Base-by-base conservation (phyloP, 2,797 vertebrate species). In the Staurois parvus region DNA sequence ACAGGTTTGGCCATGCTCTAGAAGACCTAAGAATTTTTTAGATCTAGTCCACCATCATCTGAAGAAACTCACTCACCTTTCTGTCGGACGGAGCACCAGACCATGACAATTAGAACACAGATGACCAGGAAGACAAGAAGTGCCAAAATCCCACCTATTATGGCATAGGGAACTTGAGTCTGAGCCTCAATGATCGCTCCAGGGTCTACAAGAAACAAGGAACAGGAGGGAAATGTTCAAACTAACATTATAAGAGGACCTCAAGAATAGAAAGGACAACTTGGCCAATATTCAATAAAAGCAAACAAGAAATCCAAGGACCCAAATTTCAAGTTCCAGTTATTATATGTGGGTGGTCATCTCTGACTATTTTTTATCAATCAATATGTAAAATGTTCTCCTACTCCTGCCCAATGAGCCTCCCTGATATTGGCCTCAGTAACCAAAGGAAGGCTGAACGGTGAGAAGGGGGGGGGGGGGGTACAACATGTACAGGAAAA, bases 21-120 rank as follows among this genome's bases (percentile, higher is more conserved):
- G 6, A 56, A 21, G 5, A 7, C 21, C 48, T 52, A 52, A 5
- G 2, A 56, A 56, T 24, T 56, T 6, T 6, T 19, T 56, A 56
- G 2, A 32, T 24, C 6, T 24, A 24, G 19, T 59, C 52, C 19
- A 24, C 9, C 52, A 24, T 59, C 3, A 52, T 52, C 48, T 26
- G 3, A 24, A 64, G 24, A n/a, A 26, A 64, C 12, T 13, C n/a
- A 42, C 91, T 95, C 91, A 97, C 97, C 96, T 96, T 97, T 97
- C 93, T 97, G 97, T 86, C 96, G 94, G 73, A 98, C 96, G 0
- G 97, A 97, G 93, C 96, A 97, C 96, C 97, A 98, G 89, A 98
- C 96, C 94, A 96, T 97, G 91, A 96, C 92, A 73, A 97, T 96
- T 86, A 97, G 96, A 84, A 97, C 96, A 11, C 97, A 97, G 90